Evolutionary conservation across 2,888 invertebrate genomes (phyloP), one percentile per base, ranked within the genome.

Genomic region (Drosophila robusta): DNA sequence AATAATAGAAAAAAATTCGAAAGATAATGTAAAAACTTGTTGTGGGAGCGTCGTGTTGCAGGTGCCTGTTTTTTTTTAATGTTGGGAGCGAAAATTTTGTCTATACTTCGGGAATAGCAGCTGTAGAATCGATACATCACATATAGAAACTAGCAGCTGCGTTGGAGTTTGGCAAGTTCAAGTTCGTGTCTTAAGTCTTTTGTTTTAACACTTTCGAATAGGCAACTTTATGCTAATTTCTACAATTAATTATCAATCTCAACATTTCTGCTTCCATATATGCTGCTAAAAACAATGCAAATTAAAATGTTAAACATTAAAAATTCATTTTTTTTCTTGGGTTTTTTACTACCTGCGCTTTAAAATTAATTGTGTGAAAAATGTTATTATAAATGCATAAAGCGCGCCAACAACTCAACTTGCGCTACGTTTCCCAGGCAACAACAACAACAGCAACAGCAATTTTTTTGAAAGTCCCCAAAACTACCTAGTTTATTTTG

Each of bases 321-420:
- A 50, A 64, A 70, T 51, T 49, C 18, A 49, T 36, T 42, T 54
- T 42, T 12, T 24, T 24, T 61, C n/a, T n/a, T 11, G 34, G 11
- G 12, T 34, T 8, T n/a, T 51, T 47, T 26, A 26, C 49, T 47
- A 60, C n/a, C 70, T 52, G 45, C 50, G 63, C 70, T 70, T 69
- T 64, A 42, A 80, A 84, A 80, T 73, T 62, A 84, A 87, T 71
- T 83, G 82, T 87, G 87, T 85, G 83, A 87, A 87, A 74, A 78
- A 68, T 69, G 29, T 58, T 65, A 78, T 73, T 81, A 74, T 65
- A 75, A 84, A 84, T 68, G 73, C 82, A 87, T 64, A 80, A 75
- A 61, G 57, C 51, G 63, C 51, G 39, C 44, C 42, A 44, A 50
- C 57, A 56, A 51, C 64, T 75, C 46, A 54, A 49, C 64, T 75